Base-by-base conservation (phyloP, 2,797 vertebrate genomes). In the Tinamus major region DNA sequence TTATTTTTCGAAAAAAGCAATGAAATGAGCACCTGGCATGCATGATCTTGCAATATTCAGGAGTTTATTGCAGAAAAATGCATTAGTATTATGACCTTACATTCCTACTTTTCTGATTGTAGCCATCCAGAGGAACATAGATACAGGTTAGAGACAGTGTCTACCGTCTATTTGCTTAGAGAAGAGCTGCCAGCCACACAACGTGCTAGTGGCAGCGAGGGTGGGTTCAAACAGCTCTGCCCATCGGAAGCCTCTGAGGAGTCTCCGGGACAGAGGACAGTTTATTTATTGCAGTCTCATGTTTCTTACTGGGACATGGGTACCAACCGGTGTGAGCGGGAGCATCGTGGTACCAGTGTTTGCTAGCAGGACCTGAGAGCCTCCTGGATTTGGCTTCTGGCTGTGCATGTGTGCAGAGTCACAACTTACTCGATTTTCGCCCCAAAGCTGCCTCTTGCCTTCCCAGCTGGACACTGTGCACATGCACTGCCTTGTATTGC, bases 81-180 rank as follows among this genome's bases (percentile, higher is more conserved):
- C 78, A 94, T 92, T 91, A 93, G 95, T 95, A 85, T 75, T 37
- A 65, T 90, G 79, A 96, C 87, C 94, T 95, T 96, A 96, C 79
- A 0, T 93, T 95, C 96, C 91, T 94, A 63, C 96, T 96, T 96
- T 96, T 96, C 79, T 96, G 94, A 95, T 96, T 96, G 94, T 96
- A 96, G 96, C 96, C 91, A 91, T 96, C 95, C 96, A 89, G 95
- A 96, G 96, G 96, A 96, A 85, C 94, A 93, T 96, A 96, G 95
- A 96, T 95, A 94, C 96, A 96, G 96, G 95, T 96, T 96, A 96
- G 96, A 95, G 93, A 93, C 92, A 95, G 96, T 56, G 59, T 84
- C 90, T 96, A 53, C 90, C 39, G 0, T 96, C 76, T 91, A 84
- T 96, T 94, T 95, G 94, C 95, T 92, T 95, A 96, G 94, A 95